Evolutionary conservation across 2,888 invertebrate species (phyloP).

Genomic region (Boloria selene): DNA sequence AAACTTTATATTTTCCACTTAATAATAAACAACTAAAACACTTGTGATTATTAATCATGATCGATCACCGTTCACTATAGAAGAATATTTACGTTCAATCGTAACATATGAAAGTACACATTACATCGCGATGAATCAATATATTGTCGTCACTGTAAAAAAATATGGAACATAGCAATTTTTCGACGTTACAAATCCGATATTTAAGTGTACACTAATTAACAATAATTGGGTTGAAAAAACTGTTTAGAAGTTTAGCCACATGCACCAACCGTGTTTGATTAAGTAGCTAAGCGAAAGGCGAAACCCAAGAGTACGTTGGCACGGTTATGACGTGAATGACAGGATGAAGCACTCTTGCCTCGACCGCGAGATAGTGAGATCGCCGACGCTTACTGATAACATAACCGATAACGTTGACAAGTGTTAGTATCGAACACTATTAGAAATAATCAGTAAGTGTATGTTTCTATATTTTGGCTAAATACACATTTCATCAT

Average conservation of each 20-base stretch:
- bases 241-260: constrained; percentile 66
- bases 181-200: neutral
- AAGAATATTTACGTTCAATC: constrained; percentile 9
- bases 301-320: constrained; percentile 75
- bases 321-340: constrained; percentile 72
- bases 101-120: constrained; percentile 6
- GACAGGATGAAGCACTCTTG: constrained; percentile 62
- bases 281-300: constrained; percentile 69
- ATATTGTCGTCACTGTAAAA: constrained; percentile 42
- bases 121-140: constrained; percentile 37
- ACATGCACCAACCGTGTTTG: constrained; percentile 63
- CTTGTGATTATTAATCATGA: constrained; percentile 35
- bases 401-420: constrained; percentile 63
- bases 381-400: constrained; percentile 71
- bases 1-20: constrained; percentile 43
- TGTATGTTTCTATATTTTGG: neutral
- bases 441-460: constrained; percentile 46
- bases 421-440: constrained; percentile 40
- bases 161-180: constrained; percentile 38
- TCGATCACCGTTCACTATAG: constrained; percentile 28
- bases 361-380: constrained; percentile 69
- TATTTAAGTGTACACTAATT: constrained; percentile 53
- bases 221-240: constrained; percentile 64
- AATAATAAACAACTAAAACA: constrained; percentile 29
- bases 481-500: neutral